Base-by-base conservation (phyloP, 53 echinoderm and acorn worm species). In the Astropecten irregularis region DNA sequence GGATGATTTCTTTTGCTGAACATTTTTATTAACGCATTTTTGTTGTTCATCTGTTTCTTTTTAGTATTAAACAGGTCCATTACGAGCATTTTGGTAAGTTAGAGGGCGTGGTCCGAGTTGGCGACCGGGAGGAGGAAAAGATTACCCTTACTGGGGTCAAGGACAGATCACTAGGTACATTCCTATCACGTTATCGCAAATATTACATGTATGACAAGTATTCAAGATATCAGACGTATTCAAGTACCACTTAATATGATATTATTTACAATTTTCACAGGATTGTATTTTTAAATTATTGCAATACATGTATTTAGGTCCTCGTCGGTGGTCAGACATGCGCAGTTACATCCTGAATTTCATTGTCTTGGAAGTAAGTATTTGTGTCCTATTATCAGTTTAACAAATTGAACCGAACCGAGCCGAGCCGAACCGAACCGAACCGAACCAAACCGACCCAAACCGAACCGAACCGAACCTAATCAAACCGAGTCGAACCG, bases 81-180 rank as follows among this genome's bases (percentile, higher is more conserved):
- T 86, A 82, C 72, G 90, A 90, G 35, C 90, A 90, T 66, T 90
- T 53, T 19, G 90, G 90, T 26, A 71, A 30, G 11, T 18, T 90
- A 4, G 30, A 56, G 71, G 90, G 90, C 14, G 68, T 73, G 35
- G 86, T 90, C 22, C 71, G 71, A 64, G 86, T 90, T 52, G 83
- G 77, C 46, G 90, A 86, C 48, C 63, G 69, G 28, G 73, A 82
- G 31, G 90, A 86, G 49, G 37, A 52, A 23, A 38, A 33, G 19
- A 19, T 90, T 22, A 16, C 70, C 22, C 61, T 90, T 57, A 61
- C 66, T 9, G 90, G 90, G 20, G 66, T 90, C 32, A 86, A 73
- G 30, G 90, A 90, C 50, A 82, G 86, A 51, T 86, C 90, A 4
- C 70, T 71, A 71, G 90, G 90, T 90, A 82, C 8, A 73, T 3